Conservation (phyloP, 2,888 invertebrate genomes). For the Pristionchus japonicus region DNA sequence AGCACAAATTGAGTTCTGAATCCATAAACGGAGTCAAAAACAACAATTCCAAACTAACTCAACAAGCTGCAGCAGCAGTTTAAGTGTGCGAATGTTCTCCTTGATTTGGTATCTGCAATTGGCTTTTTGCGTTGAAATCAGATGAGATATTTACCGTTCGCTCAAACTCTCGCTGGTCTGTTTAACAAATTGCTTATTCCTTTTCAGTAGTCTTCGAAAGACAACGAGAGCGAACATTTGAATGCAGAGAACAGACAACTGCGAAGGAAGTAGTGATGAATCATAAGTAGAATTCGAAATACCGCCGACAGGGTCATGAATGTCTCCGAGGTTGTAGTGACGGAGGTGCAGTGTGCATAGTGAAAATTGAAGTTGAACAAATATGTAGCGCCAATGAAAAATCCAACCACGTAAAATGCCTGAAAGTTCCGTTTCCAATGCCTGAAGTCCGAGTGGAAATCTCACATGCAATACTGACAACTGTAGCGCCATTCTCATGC, state of each 20-base stretch:
- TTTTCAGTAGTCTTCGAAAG: background rate
- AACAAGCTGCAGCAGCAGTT: background rate
- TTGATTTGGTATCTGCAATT: constrained; percentile 21
- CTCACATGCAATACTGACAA: background rate
- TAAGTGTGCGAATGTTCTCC: constrained; percentile 19
- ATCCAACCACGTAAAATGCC: background rate
- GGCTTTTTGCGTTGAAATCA: background rate
- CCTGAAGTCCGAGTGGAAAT: no score
- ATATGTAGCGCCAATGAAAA: background rate
- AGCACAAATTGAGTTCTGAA: background rate
- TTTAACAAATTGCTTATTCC: background rate
- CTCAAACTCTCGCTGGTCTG: background rate
- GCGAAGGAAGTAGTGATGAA: background rate
- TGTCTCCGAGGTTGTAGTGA: background rate
- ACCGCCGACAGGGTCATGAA: background rate
- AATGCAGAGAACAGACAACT: background rate
- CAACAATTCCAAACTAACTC: background rate
- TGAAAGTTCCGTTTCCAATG: background rate
- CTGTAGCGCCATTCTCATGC: background rate
- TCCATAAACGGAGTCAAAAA: no score
- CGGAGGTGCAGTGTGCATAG: background rate
- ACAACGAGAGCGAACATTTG: background rate
- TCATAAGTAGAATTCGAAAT: background rate
- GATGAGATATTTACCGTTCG: background rate
- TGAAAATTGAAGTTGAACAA: background rate